Evolutionary conservation across 2,797 vertebrate genomes (phyloP).

Genomic region (Allobates femoralis): DNA sequence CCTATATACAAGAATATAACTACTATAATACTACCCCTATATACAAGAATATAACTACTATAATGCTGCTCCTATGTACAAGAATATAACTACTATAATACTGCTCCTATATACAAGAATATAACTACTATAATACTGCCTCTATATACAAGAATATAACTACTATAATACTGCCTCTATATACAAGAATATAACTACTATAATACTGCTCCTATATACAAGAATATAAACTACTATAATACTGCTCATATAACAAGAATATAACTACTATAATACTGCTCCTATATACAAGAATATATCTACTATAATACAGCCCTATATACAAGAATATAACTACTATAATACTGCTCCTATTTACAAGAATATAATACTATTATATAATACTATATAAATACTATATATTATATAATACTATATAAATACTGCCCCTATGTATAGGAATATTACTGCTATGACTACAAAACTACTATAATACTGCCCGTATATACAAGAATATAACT

Average conservation of each 20-base stretch:
- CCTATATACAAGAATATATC: conserved; percentile 11
- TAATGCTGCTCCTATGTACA: not conserved
- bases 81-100: conserved; percentile 1
- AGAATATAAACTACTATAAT: not conserved
- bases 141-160: no score
- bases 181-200: not conserved
- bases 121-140: conserved; percentile 29
- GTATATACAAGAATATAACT: not conserved
- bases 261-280: conserved; percentile 15
- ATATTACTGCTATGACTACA: no score
- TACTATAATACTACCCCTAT: conserved; percentile 14
- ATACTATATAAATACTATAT: not conserved
- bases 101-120: not conserved
- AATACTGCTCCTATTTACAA: conserved; percentile 6
- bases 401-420: not conserved
- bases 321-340: conserved; percentile 29
- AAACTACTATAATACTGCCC: not conserved
- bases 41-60: conserved; percentile 16
- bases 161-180: no score
- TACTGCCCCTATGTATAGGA: no score
- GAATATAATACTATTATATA: conserved; percentile 6
- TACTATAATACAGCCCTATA: conserved; percentile 25
- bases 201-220: not conserved
- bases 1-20: conserved; percentile 22
- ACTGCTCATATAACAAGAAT: not conserved